Conservation (phyloP, 37 sponge, comb jelly and placozoan genomes). For the Dysidea cf. avara region DNA sequence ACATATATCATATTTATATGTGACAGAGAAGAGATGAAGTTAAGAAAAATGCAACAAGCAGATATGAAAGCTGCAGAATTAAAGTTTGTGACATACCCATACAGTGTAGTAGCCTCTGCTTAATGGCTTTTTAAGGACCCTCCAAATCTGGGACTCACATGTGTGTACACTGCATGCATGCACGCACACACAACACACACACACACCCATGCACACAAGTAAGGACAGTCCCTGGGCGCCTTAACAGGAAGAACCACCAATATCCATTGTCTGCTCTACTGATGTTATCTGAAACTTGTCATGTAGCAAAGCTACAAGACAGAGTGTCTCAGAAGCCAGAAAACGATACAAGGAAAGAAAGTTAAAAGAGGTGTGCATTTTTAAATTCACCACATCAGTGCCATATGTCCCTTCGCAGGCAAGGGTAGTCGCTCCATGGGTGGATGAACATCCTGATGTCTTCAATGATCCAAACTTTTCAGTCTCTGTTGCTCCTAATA, state of each 20-base stretch:
- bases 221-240: no score
- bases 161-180: no score
- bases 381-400: background rate
- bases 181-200: no score
- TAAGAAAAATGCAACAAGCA: slow-evolving; percentile 66
- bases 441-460: slow-evolving; percentile 83
- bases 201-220: no score
- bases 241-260: no score
- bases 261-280: no score
- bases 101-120: no score
- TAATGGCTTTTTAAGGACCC: no score
- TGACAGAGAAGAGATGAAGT: slow-evolving; percentile 44
- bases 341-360: slow-evolving; percentile 40
- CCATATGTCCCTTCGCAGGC: slow-evolving; percentile 2
- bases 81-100: slow-evolving; percentile 34
- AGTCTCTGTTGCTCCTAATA: slow-evolving; percentile 37
- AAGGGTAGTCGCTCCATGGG: slow-evolving; percentile 77
- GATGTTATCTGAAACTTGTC: no score
- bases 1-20: background rate
- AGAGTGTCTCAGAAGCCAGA: slow-evolving; percentile 39
- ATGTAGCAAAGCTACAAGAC: slow-evolving; percentile 9
- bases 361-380: slow-evolving; percentile 21
- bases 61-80: slow-evolving; percentile 68
- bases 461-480: slow-evolving; percentile 68
- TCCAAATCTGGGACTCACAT: no score